phyloP scores from a whole-genome alignment of 1,140 invertebrate species.

The Temnothorax nylanderi region DNA sequence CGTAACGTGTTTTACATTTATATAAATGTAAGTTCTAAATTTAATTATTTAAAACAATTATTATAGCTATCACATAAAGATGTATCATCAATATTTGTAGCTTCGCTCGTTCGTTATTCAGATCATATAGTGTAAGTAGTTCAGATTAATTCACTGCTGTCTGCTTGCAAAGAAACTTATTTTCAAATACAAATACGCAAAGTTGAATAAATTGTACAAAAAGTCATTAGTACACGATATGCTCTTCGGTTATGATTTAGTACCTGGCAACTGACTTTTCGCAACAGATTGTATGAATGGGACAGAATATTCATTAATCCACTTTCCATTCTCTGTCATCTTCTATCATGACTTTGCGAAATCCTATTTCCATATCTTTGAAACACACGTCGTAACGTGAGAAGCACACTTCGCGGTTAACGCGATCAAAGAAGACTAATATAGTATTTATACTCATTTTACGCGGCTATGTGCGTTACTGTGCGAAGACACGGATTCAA shows the following conservation, averaged over 20 bases:
- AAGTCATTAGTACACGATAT: not conserved
- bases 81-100: not conserved
- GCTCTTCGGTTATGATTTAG: not conserved
- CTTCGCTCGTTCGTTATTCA: not conserved
- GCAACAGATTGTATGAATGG: not conserved
- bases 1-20: not conserved
- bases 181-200: not conserved
- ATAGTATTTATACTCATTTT: slow-evolving; percentile 24
- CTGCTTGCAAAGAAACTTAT: not conserved
- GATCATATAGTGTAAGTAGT: not conserved
- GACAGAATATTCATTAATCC: slow-evolving; percentile 25
- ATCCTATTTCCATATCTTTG: slow-evolving; percentile 41
- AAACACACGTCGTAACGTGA: slow-evolving; percentile 20
- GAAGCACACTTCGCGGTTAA: slow-evolving; percentile 2
- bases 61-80: not conserved
- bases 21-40: not conserved
- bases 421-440: slow-evolving; percentile 34
- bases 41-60: not conserved
- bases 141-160: not conserved
- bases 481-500: slow-evolving; percentile 33
- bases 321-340: slow-evolving; percentile 36
- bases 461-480: not conserved
- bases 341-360: slow-evolving; percentile 14
- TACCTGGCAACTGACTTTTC: not conserved
- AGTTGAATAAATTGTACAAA: not conserved